phyloP scores from a whole-genome alignment of 2,797 vertebrate species.

The Aplochiton taeniatus region DNA sequence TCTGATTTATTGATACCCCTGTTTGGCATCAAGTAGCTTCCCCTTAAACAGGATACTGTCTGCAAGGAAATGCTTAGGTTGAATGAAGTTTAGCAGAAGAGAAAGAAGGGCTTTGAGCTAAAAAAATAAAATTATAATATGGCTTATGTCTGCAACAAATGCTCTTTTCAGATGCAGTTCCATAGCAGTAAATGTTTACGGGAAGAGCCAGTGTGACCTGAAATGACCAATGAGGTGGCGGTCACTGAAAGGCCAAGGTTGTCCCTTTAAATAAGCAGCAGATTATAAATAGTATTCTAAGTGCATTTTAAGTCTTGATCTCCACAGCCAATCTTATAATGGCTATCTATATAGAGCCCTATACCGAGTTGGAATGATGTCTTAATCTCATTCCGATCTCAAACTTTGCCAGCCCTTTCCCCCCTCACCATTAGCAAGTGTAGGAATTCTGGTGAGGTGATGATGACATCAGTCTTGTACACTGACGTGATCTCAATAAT shows the following conservation, averaged over 20 bases:
- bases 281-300: too few relatives aligned
- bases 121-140: too few relatives aligned
- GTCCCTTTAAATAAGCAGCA: background rate
- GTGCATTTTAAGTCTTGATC: too few relatives aligned
- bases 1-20: conserved; percentile 63
- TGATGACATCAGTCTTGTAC: too few relatives aligned
- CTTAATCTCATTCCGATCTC: too few relatives aligned
- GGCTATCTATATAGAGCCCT: too few relatives aligned
- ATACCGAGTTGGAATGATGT: too few relatives aligned
- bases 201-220: background rate
- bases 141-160: background rate
- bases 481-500: too few relatives aligned
- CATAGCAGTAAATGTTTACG: background rate
- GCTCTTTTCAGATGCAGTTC: background rate
- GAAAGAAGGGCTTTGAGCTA: conserved; percentile 14
- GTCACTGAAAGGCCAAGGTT: conserved; percentile 3
- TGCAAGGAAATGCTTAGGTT: conserved; percentile 34
- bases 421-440: too few relatives aligned
- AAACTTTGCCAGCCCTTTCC: too few relatives aligned
- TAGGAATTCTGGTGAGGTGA: too few relatives aligned
- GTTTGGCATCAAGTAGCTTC: conserved; percentile 47
- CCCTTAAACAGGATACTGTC: conserved; percentile 46
- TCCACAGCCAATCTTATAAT: too few relatives aligned
- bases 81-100: conserved; percentile 25
- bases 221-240: background rate